Evolutionary conservation across 2,113 vertebrate genomes (phyloP).

Genomic region (Herpetotheres cachinnans): DNA sequence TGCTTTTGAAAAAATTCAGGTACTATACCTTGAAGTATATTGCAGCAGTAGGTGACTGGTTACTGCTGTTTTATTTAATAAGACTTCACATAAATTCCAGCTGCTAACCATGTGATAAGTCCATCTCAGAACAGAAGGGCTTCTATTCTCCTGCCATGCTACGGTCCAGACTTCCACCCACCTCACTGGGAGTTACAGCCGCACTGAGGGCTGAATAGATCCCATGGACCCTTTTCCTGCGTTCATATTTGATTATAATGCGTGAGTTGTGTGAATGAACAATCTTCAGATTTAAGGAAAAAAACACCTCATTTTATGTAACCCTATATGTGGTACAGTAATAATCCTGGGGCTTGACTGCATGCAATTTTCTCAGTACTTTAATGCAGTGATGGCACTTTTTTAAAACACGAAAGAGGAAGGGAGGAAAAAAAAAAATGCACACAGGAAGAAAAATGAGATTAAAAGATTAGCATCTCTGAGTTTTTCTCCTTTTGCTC

Average conservation of each 20-base stretch:
- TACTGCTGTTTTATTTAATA: slow-evolving; percentile 79
- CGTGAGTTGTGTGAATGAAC: background rate
- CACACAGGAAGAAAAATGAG: background rate
- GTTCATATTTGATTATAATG: background rate
- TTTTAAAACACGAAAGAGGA: background rate
- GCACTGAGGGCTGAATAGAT: background rate
- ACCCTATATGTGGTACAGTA: background rate
- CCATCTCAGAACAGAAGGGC: slow-evolving; percentile 62
- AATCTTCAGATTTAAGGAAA: slow-evolving; percentile 2
- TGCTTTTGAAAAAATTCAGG: slow-evolving; percentile 64
- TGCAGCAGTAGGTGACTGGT: slow-evolving; percentile 69
- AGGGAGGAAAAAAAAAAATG: background rate
- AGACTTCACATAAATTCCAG: slow-evolving; percentile 72
- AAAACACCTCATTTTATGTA: background rate
- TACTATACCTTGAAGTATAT: slow-evolving; percentile 54
- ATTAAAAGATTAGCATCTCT: background rate
- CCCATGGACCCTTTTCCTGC: background rate
- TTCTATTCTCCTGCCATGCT: slow-evolving; percentile 27
- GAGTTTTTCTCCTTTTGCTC: background rate
- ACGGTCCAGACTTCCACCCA: slow-evolving; percentile 8
- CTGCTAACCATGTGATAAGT: slow-evolving; percentile 74
- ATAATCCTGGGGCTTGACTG: background rate
- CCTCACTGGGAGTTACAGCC: slow-evolving; percentile 3
- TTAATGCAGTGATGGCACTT: background rate
- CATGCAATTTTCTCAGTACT: background rate